These are phyloP conservation scores for Masnerella sp. DNA, from an alignment of 2,888 invertebrate genomes.

Conservation along the genomic window DNA sequence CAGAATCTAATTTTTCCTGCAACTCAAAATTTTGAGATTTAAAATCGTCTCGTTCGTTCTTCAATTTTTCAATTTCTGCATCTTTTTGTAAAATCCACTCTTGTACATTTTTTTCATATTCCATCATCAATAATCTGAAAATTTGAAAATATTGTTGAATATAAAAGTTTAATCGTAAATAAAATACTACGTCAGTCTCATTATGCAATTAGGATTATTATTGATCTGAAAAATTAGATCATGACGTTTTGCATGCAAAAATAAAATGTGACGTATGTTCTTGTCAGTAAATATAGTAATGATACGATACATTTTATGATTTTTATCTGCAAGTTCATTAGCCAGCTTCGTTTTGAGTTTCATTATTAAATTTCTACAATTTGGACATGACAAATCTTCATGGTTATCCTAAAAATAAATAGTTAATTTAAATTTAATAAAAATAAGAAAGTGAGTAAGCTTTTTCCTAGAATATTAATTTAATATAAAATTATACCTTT, in stretches of 20 bases:
- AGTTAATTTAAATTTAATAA: background rate
- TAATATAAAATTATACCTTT: no score
- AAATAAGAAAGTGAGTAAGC: background rate
- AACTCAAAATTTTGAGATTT: no score
- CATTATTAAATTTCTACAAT: constrained; percentile 6
- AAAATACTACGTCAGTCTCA: no score
- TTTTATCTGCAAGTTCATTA: constrained; percentile 31
- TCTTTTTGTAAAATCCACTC: constrained; percentile 20
- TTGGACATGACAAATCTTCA: constrained; percentile 7
- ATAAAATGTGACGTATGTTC: background rate
- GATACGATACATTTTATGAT: constrained; percentile 36
- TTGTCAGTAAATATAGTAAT: background rate
- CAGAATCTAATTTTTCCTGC: no score
- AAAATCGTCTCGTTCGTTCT: background rate
- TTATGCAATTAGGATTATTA: no score
- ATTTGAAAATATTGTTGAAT: background rate
- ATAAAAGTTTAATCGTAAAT: background rate
- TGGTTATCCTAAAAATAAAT: no score
- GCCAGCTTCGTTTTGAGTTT: constrained; percentile 32
- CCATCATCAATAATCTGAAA: constrained; percentile 15
- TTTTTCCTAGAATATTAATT: no score
- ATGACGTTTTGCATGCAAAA: background rate
- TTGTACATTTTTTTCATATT: constrained; percentile 21
- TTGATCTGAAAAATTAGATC: background rate
- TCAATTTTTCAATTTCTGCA: background rate